phyloP scores from a whole-genome alignment of 37 sponge, comb jelly and placozoan species.

The Halisarca cf. caerulea region DNA sequence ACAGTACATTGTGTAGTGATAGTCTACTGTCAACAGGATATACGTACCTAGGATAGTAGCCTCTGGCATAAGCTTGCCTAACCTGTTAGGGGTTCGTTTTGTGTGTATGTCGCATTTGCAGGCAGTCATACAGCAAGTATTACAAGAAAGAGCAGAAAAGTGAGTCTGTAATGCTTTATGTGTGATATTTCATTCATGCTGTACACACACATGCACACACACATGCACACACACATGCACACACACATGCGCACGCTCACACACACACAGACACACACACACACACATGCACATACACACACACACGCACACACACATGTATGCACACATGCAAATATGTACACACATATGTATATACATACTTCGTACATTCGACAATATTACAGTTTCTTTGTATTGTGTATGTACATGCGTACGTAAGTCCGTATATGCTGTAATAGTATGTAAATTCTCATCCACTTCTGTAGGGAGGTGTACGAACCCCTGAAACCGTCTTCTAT shows the following conservation, averaged over 20 bases:
- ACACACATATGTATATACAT: not conserved
- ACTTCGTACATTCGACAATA: no score
- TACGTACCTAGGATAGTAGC: no score
- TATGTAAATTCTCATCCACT: no score
- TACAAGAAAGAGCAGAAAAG: slow-evolving; percentile 56
- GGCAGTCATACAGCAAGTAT: slow-evolving; percentile 60
- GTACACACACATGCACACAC: not conserved
- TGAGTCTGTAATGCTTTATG: slow-evolving; percentile 14
- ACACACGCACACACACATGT: not conserved
- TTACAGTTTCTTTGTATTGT: no score
- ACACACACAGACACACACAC: not conserved
- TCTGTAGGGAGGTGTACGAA: slow-evolving; percentile 11
- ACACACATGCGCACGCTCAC: not conserved
- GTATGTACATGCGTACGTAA: not conserved
- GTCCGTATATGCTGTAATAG: not conserved
- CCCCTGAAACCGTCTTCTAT: slow-evolving; percentile 3
- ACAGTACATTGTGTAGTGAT: no score
- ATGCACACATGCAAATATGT: not conserved
- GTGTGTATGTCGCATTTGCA: not conserved
- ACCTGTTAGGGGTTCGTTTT: not conserved
- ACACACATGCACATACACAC: not conserved
- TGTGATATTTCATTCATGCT: not conserved
- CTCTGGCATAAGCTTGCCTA: not conserved
- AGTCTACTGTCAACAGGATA: no score
- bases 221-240: not conserved